Percentiles rank a stretch among this genome's conserved stretches.
These are phyloP conservation scores for Phocides pigmalion DNA, from an alignment of 1,140 invertebrate species.

Conservation along the genomic window DNA sequence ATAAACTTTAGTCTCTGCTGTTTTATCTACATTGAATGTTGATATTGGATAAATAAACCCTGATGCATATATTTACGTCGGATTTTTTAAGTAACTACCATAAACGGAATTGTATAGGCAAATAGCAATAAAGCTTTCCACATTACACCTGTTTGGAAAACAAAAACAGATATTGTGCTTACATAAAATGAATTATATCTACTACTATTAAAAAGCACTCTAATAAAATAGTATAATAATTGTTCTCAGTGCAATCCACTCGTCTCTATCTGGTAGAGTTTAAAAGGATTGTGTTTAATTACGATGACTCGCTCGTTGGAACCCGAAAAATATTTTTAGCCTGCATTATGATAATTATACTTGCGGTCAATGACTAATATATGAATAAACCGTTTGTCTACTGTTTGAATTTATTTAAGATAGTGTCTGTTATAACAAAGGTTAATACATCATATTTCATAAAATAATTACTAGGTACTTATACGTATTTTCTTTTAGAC, in stretches of 20 bases:
- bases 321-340: slow-evolving; percentile 65
- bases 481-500: no score
- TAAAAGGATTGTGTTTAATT: slow-evolving; percentile 77
- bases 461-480: neutral
- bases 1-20: no score
- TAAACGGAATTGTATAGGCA: no score
- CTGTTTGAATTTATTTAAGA: slow-evolving; percentile 31
- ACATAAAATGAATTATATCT: slow-evolving; percentile 9
- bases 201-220: slow-evolving; percentile 23
- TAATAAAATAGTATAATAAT: slow-evolving; percentile 34
- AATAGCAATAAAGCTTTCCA: no score
- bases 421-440: neutral
- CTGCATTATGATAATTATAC: slow-evolving; percentile 77
- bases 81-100: no score
- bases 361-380: slow-evolving; percentile 51
- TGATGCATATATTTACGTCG: no score
- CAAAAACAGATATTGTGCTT: no score
- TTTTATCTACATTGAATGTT: no score
- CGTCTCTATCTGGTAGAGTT: slow-evolving; percentile 34
- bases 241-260: slow-evolving; percentile 30
- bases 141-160: no score
- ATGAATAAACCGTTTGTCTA: slow-evolving; percentile 34
- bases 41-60: no score
- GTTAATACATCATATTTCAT: neutral
- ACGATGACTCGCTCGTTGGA: slow-evolving; percentile 67